phyloP scores from a whole-genome alignment of 2,113 vertebrate genomes.

The Colinus virginianus region DNA sequence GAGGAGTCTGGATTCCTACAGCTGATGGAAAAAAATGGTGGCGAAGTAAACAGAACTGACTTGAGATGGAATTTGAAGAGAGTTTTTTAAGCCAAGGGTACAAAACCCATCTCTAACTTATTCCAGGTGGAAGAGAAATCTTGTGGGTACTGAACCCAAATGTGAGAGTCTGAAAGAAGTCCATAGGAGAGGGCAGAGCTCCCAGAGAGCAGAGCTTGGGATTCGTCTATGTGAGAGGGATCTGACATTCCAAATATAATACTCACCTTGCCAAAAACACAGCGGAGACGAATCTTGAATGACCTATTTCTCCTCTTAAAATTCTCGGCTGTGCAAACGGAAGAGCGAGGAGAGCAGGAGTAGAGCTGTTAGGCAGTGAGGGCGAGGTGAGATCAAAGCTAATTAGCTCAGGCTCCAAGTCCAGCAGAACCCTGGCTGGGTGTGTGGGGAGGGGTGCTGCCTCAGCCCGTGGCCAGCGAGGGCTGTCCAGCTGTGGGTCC shows the following conservation, averaged over 20 bases:
- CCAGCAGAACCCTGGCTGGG: not conserved
- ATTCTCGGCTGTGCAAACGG: not conserved
- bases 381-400: not conserved
- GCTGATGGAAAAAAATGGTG: not conserved
- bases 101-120: not conserved
- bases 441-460: rapidly evolving
- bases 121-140: not conserved
- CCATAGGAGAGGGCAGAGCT: not conserved
- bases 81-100: not conserved
- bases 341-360: not conserved
- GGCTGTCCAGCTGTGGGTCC: not conserved
- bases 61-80: not conserved
- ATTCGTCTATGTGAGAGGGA: not conserved
- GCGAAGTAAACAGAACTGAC: not conserved
- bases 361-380: not conserved
- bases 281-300: not conserved
- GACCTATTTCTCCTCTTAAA: too few relatives aligned
- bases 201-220: not conserved
- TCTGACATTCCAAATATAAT: not conserved
- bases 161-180: not conserved
- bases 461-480: not conserved
- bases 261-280: not conserved
- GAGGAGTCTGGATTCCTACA: not conserved
- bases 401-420: not conserved
- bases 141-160: not conserved